Conservation (phyloP, 2,797 vertebrate genomes). For the Acanthiza pusilla region DNA sequence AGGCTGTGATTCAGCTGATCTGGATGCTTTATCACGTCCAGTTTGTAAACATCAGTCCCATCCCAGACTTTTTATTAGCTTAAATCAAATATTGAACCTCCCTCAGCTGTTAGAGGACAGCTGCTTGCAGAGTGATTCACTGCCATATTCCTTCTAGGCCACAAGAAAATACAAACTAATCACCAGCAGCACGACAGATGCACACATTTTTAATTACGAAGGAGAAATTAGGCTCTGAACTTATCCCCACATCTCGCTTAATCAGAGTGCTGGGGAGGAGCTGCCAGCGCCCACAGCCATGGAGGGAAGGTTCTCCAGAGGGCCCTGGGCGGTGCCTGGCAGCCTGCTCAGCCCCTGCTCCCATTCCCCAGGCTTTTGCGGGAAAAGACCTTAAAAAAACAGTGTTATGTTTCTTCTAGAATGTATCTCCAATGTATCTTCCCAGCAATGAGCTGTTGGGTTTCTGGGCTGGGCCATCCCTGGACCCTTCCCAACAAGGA, state of each 20-base stretch:
- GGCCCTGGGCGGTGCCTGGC: background rate
- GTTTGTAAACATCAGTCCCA: slow-evolving; percentile 50
- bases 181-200: slow-evolving; percentile 40
- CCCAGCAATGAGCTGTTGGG: background rate
- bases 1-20: slow-evolving; percentile 8
- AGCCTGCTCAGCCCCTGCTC: background rate
- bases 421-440: background rate
- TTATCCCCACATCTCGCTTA: slow-evolving; percentile 11
- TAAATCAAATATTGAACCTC: slow-evolving; percentile 58
- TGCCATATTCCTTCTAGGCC: slow-evolving; percentile 42
- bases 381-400: background rate
- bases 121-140: slow-evolving; percentile 49
- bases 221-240: slow-evolving; percentile 54
- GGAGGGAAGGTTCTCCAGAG: background rate
- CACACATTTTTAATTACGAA: slow-evolving; percentile 56
- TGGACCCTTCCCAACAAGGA: background rate
- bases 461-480: background rate
- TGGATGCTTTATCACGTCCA: slow-evolving; percentile 35
- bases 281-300: background rate
- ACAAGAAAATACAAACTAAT: slow-evolving; percentile 55
- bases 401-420: background rate
- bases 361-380: fast-evolving
- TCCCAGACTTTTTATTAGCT: slow-evolving; percentile 50
- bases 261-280: slow-evolving; percentile 13
- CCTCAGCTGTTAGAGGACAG: slow-evolving; percentile 55